phyloP scores from a whole-genome alignment of 2,888 invertebrate species.

The Ophraella communa region DNA sequence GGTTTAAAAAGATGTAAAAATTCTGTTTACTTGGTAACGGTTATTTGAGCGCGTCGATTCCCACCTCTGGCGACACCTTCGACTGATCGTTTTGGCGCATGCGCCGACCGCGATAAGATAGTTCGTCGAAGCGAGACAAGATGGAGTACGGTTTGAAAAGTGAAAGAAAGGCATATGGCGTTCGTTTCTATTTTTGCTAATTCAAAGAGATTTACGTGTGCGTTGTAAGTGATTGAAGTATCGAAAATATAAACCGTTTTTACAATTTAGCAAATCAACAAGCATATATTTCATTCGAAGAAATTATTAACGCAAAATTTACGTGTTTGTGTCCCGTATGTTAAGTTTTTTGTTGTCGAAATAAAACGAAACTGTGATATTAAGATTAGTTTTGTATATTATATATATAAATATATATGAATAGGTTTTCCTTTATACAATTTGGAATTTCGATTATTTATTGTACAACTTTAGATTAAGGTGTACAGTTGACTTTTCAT shows the following conservation, averaged over 20 bases:
- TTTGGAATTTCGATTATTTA: slow-evolving; percentile 50
- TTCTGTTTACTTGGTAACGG: neutral
- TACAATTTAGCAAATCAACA: slow-evolving; percentile 43
- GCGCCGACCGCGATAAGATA: slow-evolving; percentile 27
- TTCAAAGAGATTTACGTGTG: slow-evolving; percentile 47
- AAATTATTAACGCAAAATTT: slow-evolving; percentile 42
- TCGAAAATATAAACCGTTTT: slow-evolving; percentile 42
- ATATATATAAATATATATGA: too few species aligned
- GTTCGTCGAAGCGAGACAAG: slow-evolving; percentile 42
- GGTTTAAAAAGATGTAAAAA: too few species aligned
- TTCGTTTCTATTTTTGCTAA: slow-evolving; percentile 54
- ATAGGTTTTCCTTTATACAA: slow-evolving; percentile 53
- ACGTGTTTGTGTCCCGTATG: slow-evolving; percentile 52
- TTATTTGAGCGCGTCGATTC: neutral
- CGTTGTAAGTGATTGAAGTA: slow-evolving; percentile 44
- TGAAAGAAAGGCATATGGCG: slow-evolving; percentile 55
- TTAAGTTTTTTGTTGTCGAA: slow-evolving; percentile 54
- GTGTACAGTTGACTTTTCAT: slow-evolving; percentile 43
- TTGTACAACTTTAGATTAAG: slow-evolving; percentile 49
- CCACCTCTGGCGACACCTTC: neutral
- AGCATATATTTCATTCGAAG: slow-evolving; percentile 43
- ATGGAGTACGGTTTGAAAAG: slow-evolving; percentile 44
- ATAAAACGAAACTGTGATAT: slow-evolving; percentile 56
- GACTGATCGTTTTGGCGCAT: slow-evolving; percentile 7
- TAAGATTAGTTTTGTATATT: slow-evolving; percentile 54